Evolutionary conservation across 2,888 invertebrate species (phyloP).

Genomic region (Orthosia incerta): DNA sequence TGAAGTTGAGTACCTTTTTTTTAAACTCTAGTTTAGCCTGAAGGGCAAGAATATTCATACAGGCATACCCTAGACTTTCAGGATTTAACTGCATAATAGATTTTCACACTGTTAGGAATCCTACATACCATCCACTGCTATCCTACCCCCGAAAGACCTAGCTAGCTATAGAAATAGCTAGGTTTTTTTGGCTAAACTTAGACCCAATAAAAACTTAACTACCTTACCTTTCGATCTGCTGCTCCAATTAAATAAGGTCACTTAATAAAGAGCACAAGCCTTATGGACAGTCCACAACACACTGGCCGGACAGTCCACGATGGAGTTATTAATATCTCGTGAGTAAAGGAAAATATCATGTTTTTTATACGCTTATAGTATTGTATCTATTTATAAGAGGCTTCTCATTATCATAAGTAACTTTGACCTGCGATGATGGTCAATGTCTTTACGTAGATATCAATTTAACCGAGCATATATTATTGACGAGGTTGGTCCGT

Average conservation of each 20-base stretch:
- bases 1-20: no score
- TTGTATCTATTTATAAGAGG: slow-evolving; percentile 13
- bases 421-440: slow-evolving; percentile 10
- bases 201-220: background rate
- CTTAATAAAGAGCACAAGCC: slow-evolving; percentile 5
- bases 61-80: no score
- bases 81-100: no score
- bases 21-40: no score
- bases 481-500: no score
- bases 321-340: slow-evolving; percentile 11
- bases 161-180: no score
- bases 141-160: background rate
- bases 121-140: background rate
- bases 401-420: background rate
- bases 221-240: slow-evolving; percentile 11
- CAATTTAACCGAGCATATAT: background rate
- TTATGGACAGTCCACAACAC: slow-evolving; percentile 1
- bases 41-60: no score
- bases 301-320: slow-evolving; percentile 21
- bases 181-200: background rate
- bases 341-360: slow-evolving; percentile 32
- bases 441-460: background rate
- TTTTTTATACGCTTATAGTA: slow-evolving; percentile 8
- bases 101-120: no score
- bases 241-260: background rate